These are phyloP conservation scores for Malthinus flaveolus DNA, from an alignment of 2,888 invertebrate species.

Conservation along the genomic window DNA sequence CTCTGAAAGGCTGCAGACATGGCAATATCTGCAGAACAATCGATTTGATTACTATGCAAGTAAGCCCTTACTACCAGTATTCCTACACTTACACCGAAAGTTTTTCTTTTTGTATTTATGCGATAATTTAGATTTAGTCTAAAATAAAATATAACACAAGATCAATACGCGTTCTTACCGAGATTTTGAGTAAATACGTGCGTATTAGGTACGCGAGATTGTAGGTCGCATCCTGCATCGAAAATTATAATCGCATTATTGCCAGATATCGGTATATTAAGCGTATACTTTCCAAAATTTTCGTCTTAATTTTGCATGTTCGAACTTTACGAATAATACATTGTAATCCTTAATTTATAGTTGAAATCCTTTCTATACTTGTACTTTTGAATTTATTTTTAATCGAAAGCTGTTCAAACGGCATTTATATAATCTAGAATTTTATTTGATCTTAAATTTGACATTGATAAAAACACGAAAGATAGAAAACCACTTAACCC, in stretches of 20 bases:
- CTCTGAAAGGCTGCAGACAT: slow-evolving; percentile 19
- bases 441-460: slow-evolving; percentile 30
- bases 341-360: too few species aligned
- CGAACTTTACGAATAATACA: too few species aligned
- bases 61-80: slow-evolving; percentile 1
- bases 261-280: too few species aligned
- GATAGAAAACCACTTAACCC: slow-evolving; percentile 47
- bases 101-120: slow-evolving; percentile 2
- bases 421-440: slow-evolving; percentile 1
- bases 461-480: slow-evolving; percentile 43
- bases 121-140: background rate
- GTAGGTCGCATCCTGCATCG: too few species aligned
- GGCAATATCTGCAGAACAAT: slow-evolving; percentile 31
- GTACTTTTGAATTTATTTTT: too few species aligned
- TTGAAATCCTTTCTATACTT: too few species aligned
- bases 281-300: too few species aligned
- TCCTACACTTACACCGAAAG: background rate
- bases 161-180: background rate
- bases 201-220: too few species aligned
- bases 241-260: too few species aligned
- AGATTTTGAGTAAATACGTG: too few species aligned
- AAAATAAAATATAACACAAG: background rate
- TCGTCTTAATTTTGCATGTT: too few species aligned
- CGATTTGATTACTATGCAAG: slow-evolving; percentile 27
- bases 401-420: background rate